These are phyloP conservation scores for Sceloporus tristichus DNA, from an alignment of 2,113 vertebrate genomes.

Conservation along the genomic window DNA sequence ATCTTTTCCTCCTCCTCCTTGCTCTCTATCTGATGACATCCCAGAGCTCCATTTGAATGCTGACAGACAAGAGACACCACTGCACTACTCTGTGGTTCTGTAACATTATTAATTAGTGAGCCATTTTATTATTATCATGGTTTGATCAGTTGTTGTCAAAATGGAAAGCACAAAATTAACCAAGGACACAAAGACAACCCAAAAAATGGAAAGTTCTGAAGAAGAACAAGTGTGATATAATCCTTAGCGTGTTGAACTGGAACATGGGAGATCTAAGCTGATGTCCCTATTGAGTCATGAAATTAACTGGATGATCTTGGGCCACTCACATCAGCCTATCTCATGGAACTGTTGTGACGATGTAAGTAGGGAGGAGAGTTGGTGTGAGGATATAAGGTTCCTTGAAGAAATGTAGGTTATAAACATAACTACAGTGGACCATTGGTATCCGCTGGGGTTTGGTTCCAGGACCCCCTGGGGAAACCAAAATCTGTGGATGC, in stretches of 20 bases:
- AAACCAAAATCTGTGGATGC: no score
- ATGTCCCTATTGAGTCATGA: neutral
- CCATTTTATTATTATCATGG: no score
- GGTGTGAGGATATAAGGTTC: no score
- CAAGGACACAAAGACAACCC: neutral
- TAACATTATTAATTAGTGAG: neutral
- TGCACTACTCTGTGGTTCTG: neutral
- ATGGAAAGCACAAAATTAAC: neutral
- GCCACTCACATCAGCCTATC: neutral
- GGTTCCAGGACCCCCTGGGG: no score
- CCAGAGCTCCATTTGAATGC: neutral
- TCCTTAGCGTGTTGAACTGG: neutral
- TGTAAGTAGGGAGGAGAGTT: neutral
- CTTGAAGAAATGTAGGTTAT: no score
- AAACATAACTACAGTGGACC: no score
- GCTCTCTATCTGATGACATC: neutral
- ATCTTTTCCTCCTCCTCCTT: neutral
- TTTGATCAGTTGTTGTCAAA: neutral
- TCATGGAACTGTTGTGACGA: neutral
- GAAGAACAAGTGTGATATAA: neutral
- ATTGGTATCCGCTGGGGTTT: no score
- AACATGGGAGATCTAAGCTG: neutral
- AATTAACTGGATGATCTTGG: neutral
- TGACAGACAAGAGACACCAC: neutral
- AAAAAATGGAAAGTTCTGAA: neutral